Base-by-base conservation (phyloP, 2,113 vertebrate species). In the Gallinago paraguaiae region DNA sequence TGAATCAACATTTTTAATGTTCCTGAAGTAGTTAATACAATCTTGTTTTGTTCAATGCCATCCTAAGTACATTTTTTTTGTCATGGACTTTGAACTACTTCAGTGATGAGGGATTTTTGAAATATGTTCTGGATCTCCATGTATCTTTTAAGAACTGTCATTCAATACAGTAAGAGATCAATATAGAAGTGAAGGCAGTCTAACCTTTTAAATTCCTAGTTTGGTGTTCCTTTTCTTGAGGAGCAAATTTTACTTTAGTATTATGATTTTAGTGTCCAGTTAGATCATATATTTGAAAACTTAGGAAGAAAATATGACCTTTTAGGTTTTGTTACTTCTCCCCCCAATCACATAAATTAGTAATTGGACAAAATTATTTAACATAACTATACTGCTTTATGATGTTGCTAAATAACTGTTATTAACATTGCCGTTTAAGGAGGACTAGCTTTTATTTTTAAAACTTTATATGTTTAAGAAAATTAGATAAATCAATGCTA, bases 21-120 rank as follows among this genome's bases (percentile, higher is more conserved):
- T 97, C 54, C 57, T 95, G 65, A 95, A 96, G 76, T 67, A 91
- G 35, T 50, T 91, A 39, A 28, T 79, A 12, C 60, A 74, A 28
- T 86, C 45, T 51, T 91, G 70, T 63, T 79, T 90, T 96, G 51
- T 90, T 91, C 46, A 59, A 20, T 91, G 56, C 83, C 64, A 90
- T 86, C 45, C 53, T 87, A 39, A 89, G 39, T 93, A 91, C 95
- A 88, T 67, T 78, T 78, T 27, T 14, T 14, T 1, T 78, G 19
- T 90, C 27, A 6, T 46, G 19, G 25, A 57, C 57, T 67, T 96
- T 11, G 51, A 78, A 57, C 41, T 78, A 65, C 84, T 87, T 95
- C 51, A 63, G 1, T 74, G 12, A 28, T 77, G 45, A 94, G 45
- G 63, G 39, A 51, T 35, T 96, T 96, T 63, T 48, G 46, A 93